These are phyloP conservation scores for Calyptomena viridis DNA, from an alignment of 2,113 vertebrate genomes.

Conservation along the genomic window DNA sequence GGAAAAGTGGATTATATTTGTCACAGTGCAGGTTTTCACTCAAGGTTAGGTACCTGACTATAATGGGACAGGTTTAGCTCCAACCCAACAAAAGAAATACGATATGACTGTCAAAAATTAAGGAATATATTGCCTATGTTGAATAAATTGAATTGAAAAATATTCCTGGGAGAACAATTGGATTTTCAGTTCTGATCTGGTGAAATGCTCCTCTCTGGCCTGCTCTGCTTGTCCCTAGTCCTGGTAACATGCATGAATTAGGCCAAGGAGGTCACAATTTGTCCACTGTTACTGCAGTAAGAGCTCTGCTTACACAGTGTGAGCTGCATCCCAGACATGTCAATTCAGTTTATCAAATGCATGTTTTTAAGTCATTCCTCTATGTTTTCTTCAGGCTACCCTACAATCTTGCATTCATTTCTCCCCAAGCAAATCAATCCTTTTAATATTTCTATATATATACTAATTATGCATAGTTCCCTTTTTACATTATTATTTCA, in stretches of 20 bases:
- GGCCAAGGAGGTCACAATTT: fast-evolving
- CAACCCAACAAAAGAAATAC: neutral
- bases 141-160: neutral
- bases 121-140: neutral
- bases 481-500: neutral
- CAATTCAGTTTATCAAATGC: neutral
- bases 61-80: neutral
- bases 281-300: neutral
- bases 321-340: neutral
- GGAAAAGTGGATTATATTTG: slow-evolving; percentile 8
- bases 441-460: neutral
- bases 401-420: neutral
- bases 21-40: neutral
- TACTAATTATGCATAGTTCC: neutral
- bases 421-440: neutral
- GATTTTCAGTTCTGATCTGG: neutral
- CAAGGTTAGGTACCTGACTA: neutral
- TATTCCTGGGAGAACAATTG: neutral
- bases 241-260: fast-evolving
- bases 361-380: neutral
- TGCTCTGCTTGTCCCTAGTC: fast-evolving
- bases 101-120: neutral
- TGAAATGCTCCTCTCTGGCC: neutral
- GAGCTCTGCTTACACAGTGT: neutral
- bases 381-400: neutral